A percentile compares a stretch with the other conserved stretches of the same genome.
Evolutionary conservation across 2,888 invertebrate genomes (phyloP).

Genomic region (Perdita meconis): DNA sequence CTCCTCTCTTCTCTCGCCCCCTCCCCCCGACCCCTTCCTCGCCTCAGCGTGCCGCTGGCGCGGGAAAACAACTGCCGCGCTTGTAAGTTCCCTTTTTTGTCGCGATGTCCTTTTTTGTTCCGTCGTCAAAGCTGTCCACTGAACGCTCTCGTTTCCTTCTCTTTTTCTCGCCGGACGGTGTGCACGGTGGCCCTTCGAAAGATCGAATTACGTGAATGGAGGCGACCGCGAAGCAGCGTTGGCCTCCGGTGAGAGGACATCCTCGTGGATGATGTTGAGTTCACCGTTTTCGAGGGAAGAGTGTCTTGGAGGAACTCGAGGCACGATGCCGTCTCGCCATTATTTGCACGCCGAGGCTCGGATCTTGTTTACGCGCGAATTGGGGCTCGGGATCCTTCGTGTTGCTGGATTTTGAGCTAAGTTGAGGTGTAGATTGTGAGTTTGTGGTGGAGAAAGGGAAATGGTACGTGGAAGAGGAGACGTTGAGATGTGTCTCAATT

Average conservation of each 20-base stretch:
- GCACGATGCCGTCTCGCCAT: conserved; percentile 3
- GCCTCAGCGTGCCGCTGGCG: neutral
- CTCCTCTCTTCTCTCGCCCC: conserved; percentile 29
- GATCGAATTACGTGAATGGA: conserved; percentile 56
- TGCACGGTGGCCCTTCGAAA: conserved; percentile 11
- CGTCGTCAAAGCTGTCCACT: conserved; percentile 34
- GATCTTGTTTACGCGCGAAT: conserved; percentile 30
- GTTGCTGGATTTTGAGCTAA: conserved; percentile 30
- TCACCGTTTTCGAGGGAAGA: conserved; percentile 27
- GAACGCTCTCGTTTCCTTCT: conserved; percentile 20
- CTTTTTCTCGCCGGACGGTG: neutral
- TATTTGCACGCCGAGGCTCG: conserved; percentile 23
- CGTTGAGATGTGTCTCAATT: too few relatives aligned
- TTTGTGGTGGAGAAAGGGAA: conserved; percentile 7
- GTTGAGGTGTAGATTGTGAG: conserved; percentile 1
- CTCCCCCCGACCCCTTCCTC: neutral
- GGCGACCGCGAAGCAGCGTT: conserved; percentile 6
- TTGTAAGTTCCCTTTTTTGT: conserved; percentile 38
- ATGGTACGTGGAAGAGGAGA: conserved; percentile 36
- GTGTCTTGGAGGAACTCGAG: conserved; percentile 2
- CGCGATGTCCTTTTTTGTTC: conserved; percentile 21
- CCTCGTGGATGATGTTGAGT: conserved; percentile 26
- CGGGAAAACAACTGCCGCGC: conserved; percentile 33
- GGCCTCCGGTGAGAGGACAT: conserved; percentile 22
- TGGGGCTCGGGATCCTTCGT: conserved; percentile 31